Evolutionary conservation across 2,113 vertebrate genomes (phyloP).

Genomic region (Rhea americana): DNA sequence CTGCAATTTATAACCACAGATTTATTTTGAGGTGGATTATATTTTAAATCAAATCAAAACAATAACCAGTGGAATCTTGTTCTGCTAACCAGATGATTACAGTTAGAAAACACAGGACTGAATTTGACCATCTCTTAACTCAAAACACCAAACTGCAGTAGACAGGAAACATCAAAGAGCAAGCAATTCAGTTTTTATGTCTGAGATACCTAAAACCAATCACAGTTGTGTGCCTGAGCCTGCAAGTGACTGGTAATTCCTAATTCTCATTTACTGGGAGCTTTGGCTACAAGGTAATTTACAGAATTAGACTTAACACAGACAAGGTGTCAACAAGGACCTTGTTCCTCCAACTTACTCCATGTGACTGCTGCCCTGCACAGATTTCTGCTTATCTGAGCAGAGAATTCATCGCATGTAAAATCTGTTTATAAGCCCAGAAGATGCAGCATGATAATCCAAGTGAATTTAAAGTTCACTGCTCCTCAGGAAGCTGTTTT

Average conservation of each 20-base stretch:
- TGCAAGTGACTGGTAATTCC: not conserved
- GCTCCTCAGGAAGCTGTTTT: not conserved
- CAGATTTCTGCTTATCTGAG: not conserved
- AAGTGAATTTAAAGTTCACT: not conserved
- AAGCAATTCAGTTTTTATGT: not conserved
- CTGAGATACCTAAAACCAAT: not conserved
- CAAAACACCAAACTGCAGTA: not conserved
- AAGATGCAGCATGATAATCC: not conserved
- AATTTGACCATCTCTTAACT: not conserved
- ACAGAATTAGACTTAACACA: not conserved
- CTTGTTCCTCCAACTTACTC: not conserved
- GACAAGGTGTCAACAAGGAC: not conserved
- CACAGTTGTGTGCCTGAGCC: not conserved
- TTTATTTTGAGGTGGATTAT: not conserved
- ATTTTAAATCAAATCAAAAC: not conserved
- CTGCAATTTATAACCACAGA: not conserved
- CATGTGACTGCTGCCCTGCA: not conserved
- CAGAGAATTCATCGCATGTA: not conserved
- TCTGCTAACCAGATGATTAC: accelerated
- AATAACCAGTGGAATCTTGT: not conserved
- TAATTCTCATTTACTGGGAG: not conserved
- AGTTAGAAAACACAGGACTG: not conserved
- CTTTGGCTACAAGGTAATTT: not conserved
- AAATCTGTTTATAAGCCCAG: not conserved
- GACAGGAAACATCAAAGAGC: not conserved